phyloP scores from a whole-genome alignment of 2,797 vertebrate species.

The Miichthys miiuy region DNA sequence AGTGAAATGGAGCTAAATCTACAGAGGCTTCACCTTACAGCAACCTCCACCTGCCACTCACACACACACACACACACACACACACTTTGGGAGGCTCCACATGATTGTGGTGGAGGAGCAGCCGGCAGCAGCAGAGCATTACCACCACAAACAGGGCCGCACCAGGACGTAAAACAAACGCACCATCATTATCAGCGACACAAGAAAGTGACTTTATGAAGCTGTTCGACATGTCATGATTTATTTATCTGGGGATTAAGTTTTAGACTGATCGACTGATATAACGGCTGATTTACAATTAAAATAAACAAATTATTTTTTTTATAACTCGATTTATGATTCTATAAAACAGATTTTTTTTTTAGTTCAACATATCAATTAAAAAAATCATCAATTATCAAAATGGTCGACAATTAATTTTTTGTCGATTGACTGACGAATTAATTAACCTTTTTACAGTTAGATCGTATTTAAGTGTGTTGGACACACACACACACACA shows the following conservation, averaged over 20 bases:
- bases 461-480: too few species aligned
- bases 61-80: slow-evolving; percentile 19
- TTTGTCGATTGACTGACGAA: neutral
- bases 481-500: slow-evolving; percentile 14
- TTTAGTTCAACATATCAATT: too few species aligned
- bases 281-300: too few species aligned
- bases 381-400: neutral
- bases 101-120: slow-evolving; percentile 22
- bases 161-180: neutral
- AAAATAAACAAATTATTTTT: too few species aligned
- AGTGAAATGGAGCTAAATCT: slow-evolving; percentile 64
- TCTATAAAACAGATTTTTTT: neutral
- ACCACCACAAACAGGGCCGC: slow-evolving; percentile 4
- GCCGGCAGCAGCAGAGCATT: slow-evolving; percentile 6
- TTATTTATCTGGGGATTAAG: too few species aligned
- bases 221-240: too few species aligned
- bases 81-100: slow-evolving; percentile 21
- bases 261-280: too few species aligned
- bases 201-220: too few species aligned
- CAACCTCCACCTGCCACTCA: slow-evolving; percentile 53
- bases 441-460: neutral
- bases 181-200: too few species aligned
- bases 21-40: slow-evolving; percentile 61
- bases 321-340: too few species aligned
- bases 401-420: neutral